Conservation (phyloP, 2,797 vertebrate genomes). For the Pangasius macronema region DNA sequence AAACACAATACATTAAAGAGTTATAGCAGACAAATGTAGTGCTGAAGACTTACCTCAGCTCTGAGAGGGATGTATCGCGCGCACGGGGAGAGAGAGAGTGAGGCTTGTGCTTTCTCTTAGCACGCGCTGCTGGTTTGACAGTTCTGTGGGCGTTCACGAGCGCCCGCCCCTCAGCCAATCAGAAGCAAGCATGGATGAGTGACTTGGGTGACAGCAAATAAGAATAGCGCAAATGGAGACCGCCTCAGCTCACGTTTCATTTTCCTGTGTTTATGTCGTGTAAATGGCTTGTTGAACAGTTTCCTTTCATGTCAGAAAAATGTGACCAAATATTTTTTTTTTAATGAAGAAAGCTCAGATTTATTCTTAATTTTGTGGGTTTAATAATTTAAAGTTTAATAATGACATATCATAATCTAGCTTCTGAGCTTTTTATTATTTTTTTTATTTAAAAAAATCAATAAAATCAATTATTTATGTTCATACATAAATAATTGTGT, state of each 20-base stretch:
- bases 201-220: not conserved
- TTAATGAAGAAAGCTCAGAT: not conserved
- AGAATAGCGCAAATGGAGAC: not conserved
- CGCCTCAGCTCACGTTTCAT: not conserved
- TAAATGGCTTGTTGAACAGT: no score
- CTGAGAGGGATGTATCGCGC: not conserved
- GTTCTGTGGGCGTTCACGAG: conserved; percentile 4
- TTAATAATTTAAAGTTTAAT: not conserved
- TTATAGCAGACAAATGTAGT: not conserved
- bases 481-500: no score
- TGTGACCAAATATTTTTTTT: no score
- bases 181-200: not conserved
- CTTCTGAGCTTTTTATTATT: not conserved
- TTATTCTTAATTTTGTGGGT: not conserved
- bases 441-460: no score
- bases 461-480: no score
- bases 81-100: no score
- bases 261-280: not conserved
- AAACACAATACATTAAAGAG: no score
- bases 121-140: conserved; percentile 37
- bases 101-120: not conserved
- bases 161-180: conserved; percentile 3
- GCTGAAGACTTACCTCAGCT: not conserved
- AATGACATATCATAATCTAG: not conserved
- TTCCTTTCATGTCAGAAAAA: not conserved